Evolutionary conservation across 2,113 vertebrate species (phyloP).

Genomic region (Cardinalis cardinalis): DNA sequence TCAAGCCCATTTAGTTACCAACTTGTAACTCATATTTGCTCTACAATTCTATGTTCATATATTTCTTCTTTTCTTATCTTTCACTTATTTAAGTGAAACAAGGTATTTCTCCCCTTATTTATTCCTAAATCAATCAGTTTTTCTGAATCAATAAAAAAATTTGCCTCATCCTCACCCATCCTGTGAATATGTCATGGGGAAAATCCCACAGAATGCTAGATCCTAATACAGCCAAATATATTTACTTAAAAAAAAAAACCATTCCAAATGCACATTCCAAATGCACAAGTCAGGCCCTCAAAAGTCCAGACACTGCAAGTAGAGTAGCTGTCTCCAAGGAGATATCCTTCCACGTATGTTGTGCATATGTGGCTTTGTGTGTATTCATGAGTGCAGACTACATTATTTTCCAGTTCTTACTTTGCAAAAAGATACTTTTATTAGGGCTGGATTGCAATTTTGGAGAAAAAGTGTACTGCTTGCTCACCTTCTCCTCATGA

Average conservation of each 20-base stretch:
- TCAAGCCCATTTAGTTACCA: not conserved
- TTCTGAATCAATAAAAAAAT: not conserved
- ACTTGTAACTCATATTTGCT: not conserved
- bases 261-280: not conserved
- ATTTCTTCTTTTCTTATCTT: not conserved
- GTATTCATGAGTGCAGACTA: not conserved
- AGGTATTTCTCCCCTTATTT: not conserved
- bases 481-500: not conserved
- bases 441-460: not conserved
- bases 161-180: not conserved
- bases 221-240: not conserved
- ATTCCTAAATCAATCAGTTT: not conserved
- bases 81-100: not conserved
- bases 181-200: not conserved
- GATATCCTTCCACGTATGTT: not conserved
- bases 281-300: not conserved
- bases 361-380: not conserved
- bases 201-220: not conserved
- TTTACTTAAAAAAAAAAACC: fast-evolving
- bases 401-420: not conserved
- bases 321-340: not conserved
- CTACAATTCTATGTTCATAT: not conserved
- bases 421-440: not conserved
- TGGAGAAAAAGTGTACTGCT: not conserved
- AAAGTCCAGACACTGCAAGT: not conserved